Evolutionary conservation across 2,888 invertebrate genomes (phyloP).

Genomic region (Beris morrisii): DNA sequence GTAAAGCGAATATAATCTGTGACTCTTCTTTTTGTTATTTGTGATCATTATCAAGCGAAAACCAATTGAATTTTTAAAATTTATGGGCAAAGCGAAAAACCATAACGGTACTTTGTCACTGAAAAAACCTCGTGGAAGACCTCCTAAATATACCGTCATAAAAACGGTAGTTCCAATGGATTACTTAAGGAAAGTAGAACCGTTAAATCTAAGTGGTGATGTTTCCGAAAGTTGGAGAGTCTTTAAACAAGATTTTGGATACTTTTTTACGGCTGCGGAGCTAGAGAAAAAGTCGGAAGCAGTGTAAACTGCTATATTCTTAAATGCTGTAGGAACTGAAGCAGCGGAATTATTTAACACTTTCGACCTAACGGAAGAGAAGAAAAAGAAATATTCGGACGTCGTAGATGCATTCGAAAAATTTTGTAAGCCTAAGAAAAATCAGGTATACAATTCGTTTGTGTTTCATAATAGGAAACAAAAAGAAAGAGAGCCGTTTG

Average conservation of each 20-base stretch:
- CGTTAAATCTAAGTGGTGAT: background rate
- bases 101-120: too few species aligned
- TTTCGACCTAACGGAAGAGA: conserved; percentile 33
- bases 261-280: conserved; percentile 34
- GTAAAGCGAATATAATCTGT: too few species aligned
- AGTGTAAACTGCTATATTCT: conserved; percentile 40
- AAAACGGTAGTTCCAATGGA: background rate
- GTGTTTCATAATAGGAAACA: conserved; percentile 25
- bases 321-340: conserved; percentile 40
- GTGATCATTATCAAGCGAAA: too few species aligned
- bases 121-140: conserved; percentile 3
- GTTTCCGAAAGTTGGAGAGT: conserved; percentile 39
- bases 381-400: conserved; percentile 31
- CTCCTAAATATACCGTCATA: background rate
- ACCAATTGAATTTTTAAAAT: too few species aligned
- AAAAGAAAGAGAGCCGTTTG: conserved; percentile 19
- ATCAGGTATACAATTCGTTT: conserved; percentile 21
- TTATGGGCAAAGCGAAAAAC: too few species aligned
- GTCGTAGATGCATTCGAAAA: conserved; percentile 38
- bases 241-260: conserved; percentile 39
- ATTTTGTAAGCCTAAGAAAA: conserved; percentile 29
- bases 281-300: conserved; percentile 35
- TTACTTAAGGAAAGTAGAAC: conserved; percentile 10
- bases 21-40: too few species aligned
- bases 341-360: conserved; percentile 40